Evolutionary conservation across 2,888 invertebrate species (phyloP).

Genomic region (Philereme transversata): DNA sequence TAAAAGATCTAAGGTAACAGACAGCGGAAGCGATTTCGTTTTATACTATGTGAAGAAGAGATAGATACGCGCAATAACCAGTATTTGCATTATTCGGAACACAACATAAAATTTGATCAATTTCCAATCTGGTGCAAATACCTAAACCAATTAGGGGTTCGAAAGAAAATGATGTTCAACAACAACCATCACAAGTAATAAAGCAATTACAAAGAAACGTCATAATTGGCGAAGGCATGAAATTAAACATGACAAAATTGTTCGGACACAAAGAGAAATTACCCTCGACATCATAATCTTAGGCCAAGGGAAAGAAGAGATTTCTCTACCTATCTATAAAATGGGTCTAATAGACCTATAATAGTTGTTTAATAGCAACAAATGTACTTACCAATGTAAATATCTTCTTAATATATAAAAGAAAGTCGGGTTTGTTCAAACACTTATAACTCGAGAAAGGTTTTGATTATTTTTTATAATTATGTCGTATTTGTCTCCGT

Average conservation of each 20-base stretch:
- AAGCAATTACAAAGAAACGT: conserved; percentile 10
- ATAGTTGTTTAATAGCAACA: not conserved
- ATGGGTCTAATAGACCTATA: conserved; percentile 4
- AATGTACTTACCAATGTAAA: too few relatives aligned
- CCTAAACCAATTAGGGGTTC: not conserved
- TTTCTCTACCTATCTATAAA: not conserved
- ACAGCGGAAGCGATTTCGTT: too few relatives aligned
- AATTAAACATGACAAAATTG: conserved; percentile 74
- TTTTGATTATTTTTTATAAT: too few relatives aligned
- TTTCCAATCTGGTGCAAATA: not conserved
- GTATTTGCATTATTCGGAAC: too few relatives aligned
- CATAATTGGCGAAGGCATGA: conserved; percentile 62
- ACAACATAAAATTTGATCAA: too few relatives aligned
- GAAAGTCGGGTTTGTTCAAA: too few relatives aligned
- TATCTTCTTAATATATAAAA: too few relatives aligned
- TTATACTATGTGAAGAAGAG: too few relatives aligned
- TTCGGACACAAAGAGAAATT: conserved; percentile 68
- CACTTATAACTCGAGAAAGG: too few relatives aligned
- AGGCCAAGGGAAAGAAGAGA: not conserved
- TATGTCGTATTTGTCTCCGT: too few relatives aligned
- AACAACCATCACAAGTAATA: conserved; percentile 5
- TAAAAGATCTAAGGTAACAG: too few relatives aligned
- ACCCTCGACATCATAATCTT: conserved; percentile 41
- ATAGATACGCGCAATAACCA: too few relatives aligned
- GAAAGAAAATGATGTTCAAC: not conserved